Evolutionary conservation across 1,140 invertebrate species (phyloP).

Genomic region (Drosophila sp.): DNA sequence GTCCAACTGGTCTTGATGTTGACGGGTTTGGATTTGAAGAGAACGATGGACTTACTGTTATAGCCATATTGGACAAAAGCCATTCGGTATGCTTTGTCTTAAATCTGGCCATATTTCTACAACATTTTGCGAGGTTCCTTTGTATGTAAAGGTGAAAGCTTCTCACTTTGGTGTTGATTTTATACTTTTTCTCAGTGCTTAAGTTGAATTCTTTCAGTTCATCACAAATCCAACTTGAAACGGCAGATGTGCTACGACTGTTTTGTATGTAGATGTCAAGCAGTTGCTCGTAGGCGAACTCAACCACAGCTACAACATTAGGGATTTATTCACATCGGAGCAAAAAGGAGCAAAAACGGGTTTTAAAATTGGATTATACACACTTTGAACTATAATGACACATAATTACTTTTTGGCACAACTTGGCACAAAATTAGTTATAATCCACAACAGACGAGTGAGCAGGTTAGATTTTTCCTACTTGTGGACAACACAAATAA

Average conservation of each 20-base stretch:
- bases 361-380: constrained; percentile 3
- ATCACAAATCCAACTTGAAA: constrained; percentile 13
- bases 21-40: constrained; percentile 30
- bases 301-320: constrained; percentile 16
- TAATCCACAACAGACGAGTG: constrained; percentile 20
- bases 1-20: constrained; percentile 18
- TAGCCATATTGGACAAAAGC: constrained; percentile 25
- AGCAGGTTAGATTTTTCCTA: constrained; percentile 34
- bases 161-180: constrained; percentile 6
- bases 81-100: constrained; percentile 35
- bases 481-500: constrained; percentile 31
- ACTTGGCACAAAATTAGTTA: constrained; percentile 14
- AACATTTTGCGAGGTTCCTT: too few species aligned
- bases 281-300: constrained; percentile 23
- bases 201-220: background rate
- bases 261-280: constrained; percentile 26
- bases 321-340: constrained; percentile 5
- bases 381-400: too few species aligned
- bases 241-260: constrained; percentile 25
- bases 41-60: constrained; percentile 24
- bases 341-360: constrained; percentile 15
- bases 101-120: constrained; percentile 9
- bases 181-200: background rate
- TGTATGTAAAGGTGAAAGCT: constrained; percentile 1
- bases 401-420: constrained; percentile 18